Base-by-base conservation (phyloP, 2,797 vertebrate species). In the Thaleichthys pacificus region DNA sequence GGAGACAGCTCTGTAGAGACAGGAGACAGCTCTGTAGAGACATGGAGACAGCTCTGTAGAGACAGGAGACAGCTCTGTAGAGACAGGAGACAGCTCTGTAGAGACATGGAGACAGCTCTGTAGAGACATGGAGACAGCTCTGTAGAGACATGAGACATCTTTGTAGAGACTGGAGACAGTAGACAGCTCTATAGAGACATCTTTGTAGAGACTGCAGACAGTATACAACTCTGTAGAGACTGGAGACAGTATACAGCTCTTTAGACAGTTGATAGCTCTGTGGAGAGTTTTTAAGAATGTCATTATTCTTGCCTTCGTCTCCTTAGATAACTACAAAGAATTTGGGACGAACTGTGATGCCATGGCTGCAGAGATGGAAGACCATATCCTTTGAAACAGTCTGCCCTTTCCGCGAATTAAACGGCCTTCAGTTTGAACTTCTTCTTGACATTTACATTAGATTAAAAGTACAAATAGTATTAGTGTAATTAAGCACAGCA, bases 301-400 rank as follows among this genome's bases (percentile, higher is more conserved):
- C 42, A 14, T 47, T 14, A 47, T 47, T 28, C 66, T 47, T 76
- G 49, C 77, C 66, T 63, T 82, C 56, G 51, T 88, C 68, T 88
- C 66, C 67, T 57, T 73, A 99, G 97, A 96, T 0, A 91, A 98
- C 86, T 97, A 93, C 89, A 97, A 96, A 85, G 93, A 95, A 61
- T 97, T 96, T 30, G 92, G 91, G 12, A 85, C 93, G 38, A 97
- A 96, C 91, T 97, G 96, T 17, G 97, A 99, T 69, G 88, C 93
- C 86, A 95, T 98, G 95, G 97, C 94, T 1, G 95, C 94, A 0
- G 96, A 99, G 87, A 96, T 99, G 0, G 98, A 99, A 93, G 95
- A 98, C 88, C 91, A 98, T 99, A 99, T 99, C 97, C 95, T 97
- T 93, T 30, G 30, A 19, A 57, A n/a, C 51, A 56, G 19, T 4